Base-by-base conservation (phyloP, 1,140 invertebrate species). In the Venturia canescens region DNA sequence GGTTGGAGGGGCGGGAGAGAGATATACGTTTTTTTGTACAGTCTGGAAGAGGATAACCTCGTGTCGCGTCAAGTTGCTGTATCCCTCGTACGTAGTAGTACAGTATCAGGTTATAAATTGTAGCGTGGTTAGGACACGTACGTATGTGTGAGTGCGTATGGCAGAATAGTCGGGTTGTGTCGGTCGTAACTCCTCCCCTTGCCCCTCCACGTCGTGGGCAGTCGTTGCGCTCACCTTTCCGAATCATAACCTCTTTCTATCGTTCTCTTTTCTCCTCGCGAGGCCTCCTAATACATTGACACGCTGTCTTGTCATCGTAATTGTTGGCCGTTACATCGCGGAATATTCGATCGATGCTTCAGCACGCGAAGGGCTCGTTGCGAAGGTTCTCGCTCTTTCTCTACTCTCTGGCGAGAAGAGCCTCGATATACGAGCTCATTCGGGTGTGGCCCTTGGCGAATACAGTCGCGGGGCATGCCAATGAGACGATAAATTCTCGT, bases 391-490 rank as follows among this genome's bases (percentile, higher is more conserved):
- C 66, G 18, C 66, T 69, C 66, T 69, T 3, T 69, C 1, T 31
- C 29, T 27, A 34, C 29, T n/a, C 66, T 69, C n/a, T 0, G 7
- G 13, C 38, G 38, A 9, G 13, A 11, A 44, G 16, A 69, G 66
- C 31, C 66, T 69, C 66, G 50, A 69, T 31, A 69, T 31, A 69
- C 66, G 29, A 31, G 66, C 29, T 69, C 27, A 31, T 69, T 69
- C 66, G 66, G 66, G 66, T 69, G 66, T 69, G 66, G 66, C 66
- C 66, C 66, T 31, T 69, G 66, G n/a, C 66, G 60, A 31, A 66
- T 66, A 66, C 60, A 27, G 9, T 26, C 23, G 23, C 23, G 60
- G 60, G 60, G 60, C 23, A 26, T 66, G 60, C 4, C 60, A 23
- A 23, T 26, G 13, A 66, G 23, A 66, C 60, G 60, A 66, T 66